Evolutionary conservation across 2,888 invertebrate species (phyloP), one percentile per base, ranked within the genome.

Genomic region (Mylabris sibirica): DNA sequence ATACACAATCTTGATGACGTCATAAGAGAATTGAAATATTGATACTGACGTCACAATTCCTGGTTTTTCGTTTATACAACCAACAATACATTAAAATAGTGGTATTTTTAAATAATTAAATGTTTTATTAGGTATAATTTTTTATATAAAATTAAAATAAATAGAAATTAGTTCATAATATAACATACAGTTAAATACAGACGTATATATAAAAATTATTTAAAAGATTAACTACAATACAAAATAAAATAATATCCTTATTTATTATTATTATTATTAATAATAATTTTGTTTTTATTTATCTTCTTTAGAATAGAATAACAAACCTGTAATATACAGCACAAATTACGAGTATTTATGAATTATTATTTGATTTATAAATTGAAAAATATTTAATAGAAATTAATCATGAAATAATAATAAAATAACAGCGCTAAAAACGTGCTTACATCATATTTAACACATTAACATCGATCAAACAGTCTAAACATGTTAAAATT

Each of bases 101-200:
- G 61, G 38, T 0, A 22, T 14, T 41, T 22, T 8, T 1, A 17
- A 34, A 35, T 14, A n/a, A 34, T n/a, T 35, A 61, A 26, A 44
- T 14, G 22, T 14, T 8, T 49, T 20, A 20, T 17, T 20, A 20
- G 9, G 20, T 20, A 20, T 8, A n/a, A n/a, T 20, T 57, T 17
- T 75, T 74, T 74, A 73, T 75, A 72, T 70, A 73, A 76, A 75
- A 75, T 75, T 72, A 73, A 74, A 75, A 74, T 75, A 76, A 76
- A 75, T 75, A 74, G 70, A 66, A 68, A 73, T 70, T 67, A 64
- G 72, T 76, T 74, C 73, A 74, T 75, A 76, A 76, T 74, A 53
- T 24, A 57, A 26, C n/a, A 57, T 24, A 26, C 1, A 59, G 49
- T 65, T 64, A 64, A 69, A 69, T 69, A 74, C 5, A 30, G 5